Base-by-base conservation (phyloP, 2,888 invertebrate genomes). In the Epinotia nisella region DNA sequence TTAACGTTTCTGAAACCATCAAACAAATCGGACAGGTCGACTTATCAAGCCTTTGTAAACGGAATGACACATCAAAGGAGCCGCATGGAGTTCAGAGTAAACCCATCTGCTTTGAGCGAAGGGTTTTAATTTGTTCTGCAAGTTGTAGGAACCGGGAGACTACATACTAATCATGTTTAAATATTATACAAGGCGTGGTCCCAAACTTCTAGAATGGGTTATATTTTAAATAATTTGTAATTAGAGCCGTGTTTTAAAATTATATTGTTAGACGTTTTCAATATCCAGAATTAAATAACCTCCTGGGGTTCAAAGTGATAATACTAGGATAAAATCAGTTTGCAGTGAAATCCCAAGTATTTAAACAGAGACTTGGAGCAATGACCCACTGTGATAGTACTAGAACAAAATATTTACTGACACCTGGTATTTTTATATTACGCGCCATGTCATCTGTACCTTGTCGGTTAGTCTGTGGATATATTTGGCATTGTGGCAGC, bases 121-220 rank as follows among this genome's bases (percentile, higher is more conserved):
- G 58, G 70, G 17, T 60, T 71, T 66, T 66, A 66, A 66, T 71
- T 71, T 71, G 71, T 71, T 67, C 71, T 55, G 65, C 41, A 62
- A 70, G 70, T 62, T 70, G 39, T 56, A 66, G 66, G 66, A 41
- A 66, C 41, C 66, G 21, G 35, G 51, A 19, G 66, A 66, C 41
- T 45, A 66, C 66, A 66, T 56, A 41, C 41, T 66, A 66, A 66
- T 66, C 66, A 41, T 21, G 66, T 66, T 66, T 66, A 41, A 66
- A 66, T 66, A 66, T 66, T 56, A 56, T 56, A 66, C 41, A 5
- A 53, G 53, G 39, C 53, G 35, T 15, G 55, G 62, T 53, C 19
- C 19, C 10, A 9, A 35, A 19, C 53, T n/a, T n/a, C n/a, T 24
- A 2, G 15, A 29, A 7, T 56, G 24, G 24, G 15, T 56, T 13